phyloP scores from a whole-genome alignment of 1,140 invertebrate genomes.

The Nebria ingens region DNA sequence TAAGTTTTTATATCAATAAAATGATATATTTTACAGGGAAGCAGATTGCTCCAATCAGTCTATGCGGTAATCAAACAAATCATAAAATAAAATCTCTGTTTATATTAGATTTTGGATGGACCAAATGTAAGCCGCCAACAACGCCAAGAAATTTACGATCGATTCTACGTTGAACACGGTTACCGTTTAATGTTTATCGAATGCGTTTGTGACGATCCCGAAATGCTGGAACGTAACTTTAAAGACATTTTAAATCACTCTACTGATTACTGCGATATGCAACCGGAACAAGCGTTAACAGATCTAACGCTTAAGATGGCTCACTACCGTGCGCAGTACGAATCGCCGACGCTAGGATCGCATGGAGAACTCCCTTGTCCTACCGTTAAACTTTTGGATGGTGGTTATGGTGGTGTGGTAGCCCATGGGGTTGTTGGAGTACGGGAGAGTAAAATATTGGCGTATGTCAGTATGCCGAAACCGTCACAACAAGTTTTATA shows the following conservation, averaged over 20 bases:
- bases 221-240: slow-evolving; percentile 75
- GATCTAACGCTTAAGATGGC: slow-evolving; percentile 76
- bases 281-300: slow-evolving; percentile 59
- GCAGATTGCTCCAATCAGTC: too few species aligned
- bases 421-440: slow-evolving; percentile 52
- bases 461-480: slow-evolving; percentile 61
- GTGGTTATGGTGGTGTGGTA: slow-evolving; percentile 47
- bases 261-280: slow-evolving; percentile 78
- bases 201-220: slow-evolving; percentile 77
- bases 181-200: slow-evolving; percentile 89
- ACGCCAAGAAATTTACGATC: slow-evolving; percentile 65
- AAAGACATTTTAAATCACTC: slow-evolving; percentile 83
- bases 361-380: slow-evolving; percentile 36
- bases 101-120: slow-evolving; percentile 71
- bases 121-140: slow-evolving; percentile 79
- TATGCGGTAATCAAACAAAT: too few species aligned
- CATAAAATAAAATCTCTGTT: too few species aligned
- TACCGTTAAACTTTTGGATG: slow-evolving; percentile 62
- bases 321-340: slow-evolving; percentile 74
- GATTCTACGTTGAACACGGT: slow-evolving; percentile 58
- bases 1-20: slow-evolving; percentile 41
- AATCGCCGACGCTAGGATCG: slow-evolving; percentile 51
- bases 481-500: slow-evolving; percentile 55
- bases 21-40: too few species aligned
- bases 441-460: slow-evolving; percentile 62